phyloP scores from a whole-genome alignment of 2,113 vertebrate genomes.

The Megatriorchis doriae region DNA sequence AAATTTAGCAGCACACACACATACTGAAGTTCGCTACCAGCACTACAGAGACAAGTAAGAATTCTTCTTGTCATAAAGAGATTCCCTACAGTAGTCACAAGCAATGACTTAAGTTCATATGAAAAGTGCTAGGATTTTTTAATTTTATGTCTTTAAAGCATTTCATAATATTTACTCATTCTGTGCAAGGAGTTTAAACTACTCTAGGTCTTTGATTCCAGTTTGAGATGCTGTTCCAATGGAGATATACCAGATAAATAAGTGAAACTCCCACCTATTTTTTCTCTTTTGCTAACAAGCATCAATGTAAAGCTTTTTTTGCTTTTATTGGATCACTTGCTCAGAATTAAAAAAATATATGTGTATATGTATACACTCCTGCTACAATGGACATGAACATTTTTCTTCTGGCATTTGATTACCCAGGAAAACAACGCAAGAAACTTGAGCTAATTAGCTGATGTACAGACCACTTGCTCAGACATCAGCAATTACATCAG shows the following conservation, averaged over 20 bases:
- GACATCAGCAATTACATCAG: background rate
- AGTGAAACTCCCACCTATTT: background rate
- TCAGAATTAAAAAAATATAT: background rate
- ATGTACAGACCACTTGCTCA: background rate
- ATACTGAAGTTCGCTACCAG: background rate
- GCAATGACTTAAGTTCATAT: background rate
- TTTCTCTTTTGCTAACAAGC: background rate
- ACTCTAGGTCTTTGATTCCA: background rate
- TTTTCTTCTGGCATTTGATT: background rate
- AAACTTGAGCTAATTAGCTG: background rate
- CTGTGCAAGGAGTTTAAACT: background rate
- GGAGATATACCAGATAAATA: background rate
- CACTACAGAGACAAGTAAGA: background rate
- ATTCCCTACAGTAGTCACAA: background rate
- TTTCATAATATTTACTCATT: background rate
- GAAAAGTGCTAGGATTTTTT: background rate
- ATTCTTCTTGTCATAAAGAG: background rate
- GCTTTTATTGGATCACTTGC: background rate
- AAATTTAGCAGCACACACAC: background rate
- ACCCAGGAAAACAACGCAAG: background rate
- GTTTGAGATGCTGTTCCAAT: background rate
- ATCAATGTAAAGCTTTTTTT: background rate
- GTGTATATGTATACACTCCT: too few species aligned
- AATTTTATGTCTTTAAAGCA: background rate
- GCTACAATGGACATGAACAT: background rate